These are phyloP conservation scores for Microcebus jonahi DNA, from an alignment of 2,113 vertebrate species.

Conservation along the genomic window DNA sequence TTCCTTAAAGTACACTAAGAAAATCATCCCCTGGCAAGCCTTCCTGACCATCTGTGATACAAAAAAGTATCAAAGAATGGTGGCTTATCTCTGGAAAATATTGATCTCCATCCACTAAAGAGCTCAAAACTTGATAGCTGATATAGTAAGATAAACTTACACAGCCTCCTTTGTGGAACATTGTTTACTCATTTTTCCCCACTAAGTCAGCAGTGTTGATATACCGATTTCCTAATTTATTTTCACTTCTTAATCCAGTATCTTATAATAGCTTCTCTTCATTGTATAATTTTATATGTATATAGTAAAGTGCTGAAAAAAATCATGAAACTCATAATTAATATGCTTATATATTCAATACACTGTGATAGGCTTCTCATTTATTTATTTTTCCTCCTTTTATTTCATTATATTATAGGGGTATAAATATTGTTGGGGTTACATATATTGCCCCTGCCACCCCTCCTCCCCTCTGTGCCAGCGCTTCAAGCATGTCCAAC, in stretches of 20 bases:
- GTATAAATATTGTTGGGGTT: too few relatives aligned
- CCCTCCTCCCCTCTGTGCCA: too few relatives aligned
- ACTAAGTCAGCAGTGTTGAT: neutral
- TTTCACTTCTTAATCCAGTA: neutral
- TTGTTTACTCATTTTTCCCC: neutral
- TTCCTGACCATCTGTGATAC: neutral
- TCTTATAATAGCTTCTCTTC: neutral
- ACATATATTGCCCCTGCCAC: too few relatives aligned
- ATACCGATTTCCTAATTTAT: neutral
- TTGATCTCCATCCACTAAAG: neutral
- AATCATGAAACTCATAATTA: neutral
- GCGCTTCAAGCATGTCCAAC: too few relatives aligned
- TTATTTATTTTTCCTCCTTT: too few relatives aligned
- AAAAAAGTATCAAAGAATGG: neutral
- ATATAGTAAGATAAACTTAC: neutral
- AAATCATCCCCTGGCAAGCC: neutral
- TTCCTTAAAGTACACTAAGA: neutral
- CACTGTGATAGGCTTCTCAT: neutral
- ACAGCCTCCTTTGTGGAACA: neutral
- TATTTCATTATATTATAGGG: too few relatives aligned
- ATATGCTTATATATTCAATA: neutral
- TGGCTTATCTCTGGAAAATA: neutral
- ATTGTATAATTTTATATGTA: neutral
- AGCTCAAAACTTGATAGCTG: neutral
- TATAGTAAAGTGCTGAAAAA: neutral